Evolutionary conservation across 2,797 vertebrate genomes (phyloP), one percentile per base, ranked within the genome.

Genomic region (Gymnoscopelus microlampas): DNA sequence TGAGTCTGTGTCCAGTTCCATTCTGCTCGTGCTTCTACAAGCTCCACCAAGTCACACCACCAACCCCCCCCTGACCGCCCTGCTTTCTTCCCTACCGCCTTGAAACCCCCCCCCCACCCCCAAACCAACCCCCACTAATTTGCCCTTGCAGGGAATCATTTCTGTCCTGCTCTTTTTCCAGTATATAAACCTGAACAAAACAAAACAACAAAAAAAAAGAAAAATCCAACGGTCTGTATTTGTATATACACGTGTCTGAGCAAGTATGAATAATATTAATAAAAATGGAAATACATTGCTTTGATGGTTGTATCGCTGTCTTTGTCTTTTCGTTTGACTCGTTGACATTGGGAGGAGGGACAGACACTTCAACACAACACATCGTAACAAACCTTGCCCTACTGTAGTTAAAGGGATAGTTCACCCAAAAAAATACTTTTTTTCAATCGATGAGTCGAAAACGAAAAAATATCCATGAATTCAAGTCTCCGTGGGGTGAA

Each of bases 161-260:
- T 96, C 95, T 86, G 93, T 96, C 94, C 95, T 95, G 96, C 96
- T 96, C 90, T 94, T 95, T 19, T 89, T 91, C 95, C 95, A 95
- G 94, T 96, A 98, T 97, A 97, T 95, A 94, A 96, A 95, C 84
- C 67, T 91, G 64, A 80, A 95, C 80, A 92, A 84, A 86, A 89
- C 87, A 87, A 87, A 88, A 89, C 93, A 94, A 95, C 93, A 94
- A 94, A 93, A 93, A 94, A 89, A 91, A 87, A 67, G 64, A 91
- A 79, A 78, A 82, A 85, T 89, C 89, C 57, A 92, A 88, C 88
- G 64, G 89, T 96, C 96, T 98, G 96, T 98, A 96, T 97, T 97
- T 98, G 97, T 98, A 98, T 97, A 98, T 98, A 98, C 96, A 98
- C 93, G 87, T 99, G 97, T 98, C 96, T 95, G 93, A 97, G 95